Evolutionary conservation across 2,113 vertebrate species (phyloP), one percentile per base, ranked within the genome.

Genomic region (Micromys minutus): DNA sequence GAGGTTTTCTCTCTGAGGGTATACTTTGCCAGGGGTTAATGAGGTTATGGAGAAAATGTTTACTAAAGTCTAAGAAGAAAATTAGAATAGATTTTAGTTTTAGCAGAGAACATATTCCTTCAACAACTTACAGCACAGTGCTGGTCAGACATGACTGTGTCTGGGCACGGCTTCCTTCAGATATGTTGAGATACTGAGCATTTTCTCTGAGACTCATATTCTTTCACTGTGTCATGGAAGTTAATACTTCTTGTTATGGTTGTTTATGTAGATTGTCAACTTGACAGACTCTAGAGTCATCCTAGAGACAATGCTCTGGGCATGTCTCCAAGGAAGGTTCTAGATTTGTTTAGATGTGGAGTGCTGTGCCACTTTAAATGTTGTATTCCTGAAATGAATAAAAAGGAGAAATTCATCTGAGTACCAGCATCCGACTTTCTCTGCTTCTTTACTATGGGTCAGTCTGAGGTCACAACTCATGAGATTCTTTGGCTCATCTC

Each of bases 151-250:
- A 61, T 31, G 24, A 83, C 42, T 4, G n/a, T 63, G 5, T 1
- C 12, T 81, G 24, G 7, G 22, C n/a, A 42, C 22, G 17, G 57
- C 17, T 17, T 80, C 7, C 50, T 57, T 59, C 57, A 83, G 24
- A 31, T 42, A 1, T 17, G 39, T 3, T 45, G 7, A 26, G 57
- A 61, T 59, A 10, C 3, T 61, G 7, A 31, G 0, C 13, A 19
- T 61, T 42, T 83, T 1, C 24, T 45, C n/a, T 61, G 57, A 61
- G 13, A 6, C 1, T 42, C 80, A 17, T 42, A 29, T 31, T 83
- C n/a, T 29, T 83, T 61, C 0, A 5, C 19, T 42, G 8, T 17
- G 24, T 24, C 16, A 45, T 22, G 11, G n/a, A 11, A 5, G 8
- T 45, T 29, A 75, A 26, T 42, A 1, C 2, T 45, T 24, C 26